Base-by-base conservation (phyloP, 2,888 invertebrate genomes). In the Theodoxus fluviatilis region DNA sequence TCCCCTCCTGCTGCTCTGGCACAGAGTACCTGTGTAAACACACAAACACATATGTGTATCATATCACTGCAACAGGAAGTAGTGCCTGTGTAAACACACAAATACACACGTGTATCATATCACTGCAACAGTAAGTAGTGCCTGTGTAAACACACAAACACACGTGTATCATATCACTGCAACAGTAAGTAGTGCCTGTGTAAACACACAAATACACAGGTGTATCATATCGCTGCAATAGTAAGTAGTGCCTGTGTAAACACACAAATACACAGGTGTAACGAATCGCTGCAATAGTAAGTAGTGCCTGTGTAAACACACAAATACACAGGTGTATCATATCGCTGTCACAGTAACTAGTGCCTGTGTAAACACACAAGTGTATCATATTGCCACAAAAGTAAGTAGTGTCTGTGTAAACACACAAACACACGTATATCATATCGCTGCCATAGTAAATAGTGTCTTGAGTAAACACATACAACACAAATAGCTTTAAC, bases 381-480 rank as follows among this genome's bases (percentile, higher is more conserved):
- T n/a, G n/a, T n/a, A n/a, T n/a, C n/a, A n/a, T n/a, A n/a, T 33
- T 31, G 15, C 12, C 12, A 9, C 64, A 25, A n/a, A n/a, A n/a
- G n/a, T n/a, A n/a, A n/a, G n/a, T n/a, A n/a, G n/a, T n/a, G n/a
- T n/a, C n/a, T n/a, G n/a, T n/a, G n/a, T n/a, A n/a, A n/a, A n/a
- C n/a, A n/a, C n/a, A n/a, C n/a, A n/a, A n/a, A n/a, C n/a, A n/a
- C n/a, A n/a, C n/a, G n/a, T n/a, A n/a, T n/a, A n/a, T n/a, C n/a
- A n/a, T n/a, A n/a, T n/a, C n/a, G 92, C 57, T 91, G 90, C 72
- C 92, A 92, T 0, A 96, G 93, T 67, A 97, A 93, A 0, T 94
- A 94, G 80, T 92, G 92, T 92, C 92, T n/a, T 87, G 72, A 3
- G 31, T 68, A 33, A 49, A n/a, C 49, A 15, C 37, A 59, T 12